Evolutionary conservation across 2,113 vertebrate species (phyloP), one percentile per base, ranked within the genome.

Genomic region (Oreochromis niloticus): DNA sequence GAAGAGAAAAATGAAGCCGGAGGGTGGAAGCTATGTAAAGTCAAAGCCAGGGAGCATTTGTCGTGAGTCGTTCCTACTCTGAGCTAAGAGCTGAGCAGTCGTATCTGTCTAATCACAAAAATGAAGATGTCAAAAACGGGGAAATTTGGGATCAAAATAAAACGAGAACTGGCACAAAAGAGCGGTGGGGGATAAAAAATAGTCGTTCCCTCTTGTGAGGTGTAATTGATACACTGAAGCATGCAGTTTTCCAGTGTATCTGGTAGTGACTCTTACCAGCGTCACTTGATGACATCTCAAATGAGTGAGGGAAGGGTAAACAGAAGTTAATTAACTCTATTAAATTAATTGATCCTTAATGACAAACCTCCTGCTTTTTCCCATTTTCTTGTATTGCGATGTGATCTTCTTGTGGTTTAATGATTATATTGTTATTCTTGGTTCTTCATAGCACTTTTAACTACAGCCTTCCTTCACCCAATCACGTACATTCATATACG

Each of bases 21-120:
- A 84, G 78, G 71, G 75, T 52, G 63, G 82, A 68, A 81, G 81
- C 81, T 84, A 83, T 93, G 91, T 91, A 89, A 91, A 92, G 89
- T 88, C 68, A 84, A 80, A 81, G 73, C 88, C 43, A 12, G 63
- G 32, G 81, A 89, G 52, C 32, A 36, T 87, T 63, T 85, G 54
- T 85, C 88, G 9, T 2, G 34, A 80, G 57, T 80, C 13, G 19
- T 22, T 56, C 8, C 48, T 87, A 24, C 17, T 9, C 61, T 56
- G 43, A 89, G 81, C 36, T 16, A n/a, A 7, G 68, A 34, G 73
- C 13, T 63, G 30, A 88, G 85, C n/a, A 63, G 36, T 19, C 10
- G 0, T 14, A n/a, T 43, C 54, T 6, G 46, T 50, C 32, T 55
- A 8, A 78, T 78, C 46, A 78, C 46, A 78, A 78, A 19, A 50